Evolutionary conservation across 2,888 invertebrate genomes (phyloP), one percentile per base, ranked within the genome.

Genomic region (Abrostola triplasia): DNA sequence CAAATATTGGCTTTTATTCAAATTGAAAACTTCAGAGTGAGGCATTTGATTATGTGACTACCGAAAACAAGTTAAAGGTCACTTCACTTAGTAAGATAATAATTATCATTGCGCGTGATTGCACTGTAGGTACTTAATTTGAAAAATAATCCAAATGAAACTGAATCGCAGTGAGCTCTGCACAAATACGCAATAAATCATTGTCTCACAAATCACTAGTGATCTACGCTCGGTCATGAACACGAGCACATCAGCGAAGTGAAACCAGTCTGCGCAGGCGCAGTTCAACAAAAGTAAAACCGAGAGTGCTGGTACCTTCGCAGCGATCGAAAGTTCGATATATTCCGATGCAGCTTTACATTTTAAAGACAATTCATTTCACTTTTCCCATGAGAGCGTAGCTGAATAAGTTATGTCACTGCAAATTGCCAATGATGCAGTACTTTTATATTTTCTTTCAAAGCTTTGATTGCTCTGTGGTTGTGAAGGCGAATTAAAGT

Each of bases 301-400:
- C 67, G 73, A 80, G 61, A 57, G 60, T 65, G 50, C 67, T 56
- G 56, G 73, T 79, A 78, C 80, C 79, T 80, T 80, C 52, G 51
- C 72, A 64, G 24, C 64, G 83, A 84, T 84, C 79, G 85, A 86
- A 85, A 86, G 84, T 85, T 73, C 68, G 80, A 84, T 83, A 80
- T 66, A 74, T 79, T 76, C 67, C 59, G 40, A 70, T 48, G 55
- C 73, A 67, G 56, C 68, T 73, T 72, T 78, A 74, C 55, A 73
- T 71, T 80, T 69, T 63, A 66, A 71, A 68, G 63, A 60, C 55
- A 40, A 67, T 70, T 69, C 52, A 73, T 73, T 81, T 70, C 77
- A 72, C 67, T 77, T 79, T 82, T 84, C 77, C 75, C 79, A 79
- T 71, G 76, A 77, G 56, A 73, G 51, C 58, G 63, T 52, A 49